Percentiles rank a stretch among this genome's conserved stretches.
Conservation (phyloP, 2,888 invertebrate species). For the Iselma pallidipennis region DNA sequence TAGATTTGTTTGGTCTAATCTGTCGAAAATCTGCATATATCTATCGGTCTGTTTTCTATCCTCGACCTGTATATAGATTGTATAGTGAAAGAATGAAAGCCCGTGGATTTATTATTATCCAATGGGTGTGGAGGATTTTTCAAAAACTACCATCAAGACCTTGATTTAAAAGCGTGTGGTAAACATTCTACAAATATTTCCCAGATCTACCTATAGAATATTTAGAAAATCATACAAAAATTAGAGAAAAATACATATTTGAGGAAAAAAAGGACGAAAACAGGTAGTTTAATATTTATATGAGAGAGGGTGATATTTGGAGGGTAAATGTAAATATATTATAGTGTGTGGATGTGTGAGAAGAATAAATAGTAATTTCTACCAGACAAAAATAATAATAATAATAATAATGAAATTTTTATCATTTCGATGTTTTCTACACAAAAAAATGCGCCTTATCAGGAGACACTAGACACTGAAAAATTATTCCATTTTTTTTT, state of each 20-base stretch:
- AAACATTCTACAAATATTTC: not conserved
- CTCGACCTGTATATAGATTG: too few relatives aligned
- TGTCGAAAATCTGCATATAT: too few relatives aligned
- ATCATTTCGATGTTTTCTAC: too few relatives aligned
- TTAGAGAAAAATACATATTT: not conserved
- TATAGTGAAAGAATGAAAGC: too few relatives aligned
- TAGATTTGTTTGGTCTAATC: too few relatives aligned
- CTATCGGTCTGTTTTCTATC: too few relatives aligned
- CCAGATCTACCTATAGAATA: not conserved
- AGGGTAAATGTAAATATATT: not conserved
- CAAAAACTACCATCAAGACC: not conserved
- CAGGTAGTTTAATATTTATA: not conserved
- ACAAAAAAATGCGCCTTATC: too few relatives aligned
- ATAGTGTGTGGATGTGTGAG: constrained; percentile 4
- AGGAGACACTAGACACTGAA: too few relatives aligned
- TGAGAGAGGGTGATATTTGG: not conserved
- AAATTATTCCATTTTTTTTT: too few relatives aligned
- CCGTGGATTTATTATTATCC: not conserved
- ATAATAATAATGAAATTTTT: too few relatives aligned
- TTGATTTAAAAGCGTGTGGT: not conserved
- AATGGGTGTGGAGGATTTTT: not conserved
- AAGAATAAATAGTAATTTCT: constrained; percentile 2
- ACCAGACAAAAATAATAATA: too few relatives aligned
- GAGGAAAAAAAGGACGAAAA: not conserved
- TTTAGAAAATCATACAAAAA: too few relatives aligned